Base-by-base conservation (phyloP, 2,888 invertebrate genomes). In the Caenorhabditis sp. region DNA sequence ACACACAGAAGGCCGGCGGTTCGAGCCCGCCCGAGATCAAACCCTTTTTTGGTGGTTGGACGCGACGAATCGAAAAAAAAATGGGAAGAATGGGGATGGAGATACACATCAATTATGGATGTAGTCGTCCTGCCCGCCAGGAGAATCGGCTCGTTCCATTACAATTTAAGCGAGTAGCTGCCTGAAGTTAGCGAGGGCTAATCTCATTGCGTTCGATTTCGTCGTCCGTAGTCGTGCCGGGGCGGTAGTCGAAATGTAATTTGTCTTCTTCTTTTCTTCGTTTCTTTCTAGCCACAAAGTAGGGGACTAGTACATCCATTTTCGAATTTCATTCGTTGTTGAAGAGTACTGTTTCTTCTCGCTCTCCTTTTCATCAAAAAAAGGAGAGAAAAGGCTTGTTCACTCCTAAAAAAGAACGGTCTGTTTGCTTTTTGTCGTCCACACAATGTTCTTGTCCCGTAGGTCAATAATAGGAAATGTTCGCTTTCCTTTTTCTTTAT, bases 1-100 rank as follows among this genome's bases (percentile, higher is more conserved):
- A 86, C 85, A 86, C 85, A 84, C 85, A 83, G 85, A 86, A 86
- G 86, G 85, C 77, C 86, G 86, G 83, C 85, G 83, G 86, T 86
- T 86, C 85, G 85, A 85, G 76, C 82, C 85, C 83, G 85, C 84
- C 85, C 85, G 85, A 84, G 83, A 84, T 86, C 85, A 85, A 55
- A 62, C 41, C 24, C 55, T 52, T 74, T 62, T 52, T 63, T 52
- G 15, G 1, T 32, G 1, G 6, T 9, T 4, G 13, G n/a, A 7
- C 5, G 26, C n/a, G 2, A n/a, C 4, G 2, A 22, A 17, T 13
- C 35, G 11, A 50, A 35, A 17, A 37, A 37, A 53, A 35, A 37
- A 52, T 17, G 17, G 24, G 20, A 1, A 11, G 2, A 24, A 26
- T 20, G 17, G 5, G 11, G 11, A 24, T 2, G 4, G 15, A 15